Evolutionary conservation across 2,888 invertebrate genomes (phyloP).

Genomic region (Ormyrus labotus): DNA sequence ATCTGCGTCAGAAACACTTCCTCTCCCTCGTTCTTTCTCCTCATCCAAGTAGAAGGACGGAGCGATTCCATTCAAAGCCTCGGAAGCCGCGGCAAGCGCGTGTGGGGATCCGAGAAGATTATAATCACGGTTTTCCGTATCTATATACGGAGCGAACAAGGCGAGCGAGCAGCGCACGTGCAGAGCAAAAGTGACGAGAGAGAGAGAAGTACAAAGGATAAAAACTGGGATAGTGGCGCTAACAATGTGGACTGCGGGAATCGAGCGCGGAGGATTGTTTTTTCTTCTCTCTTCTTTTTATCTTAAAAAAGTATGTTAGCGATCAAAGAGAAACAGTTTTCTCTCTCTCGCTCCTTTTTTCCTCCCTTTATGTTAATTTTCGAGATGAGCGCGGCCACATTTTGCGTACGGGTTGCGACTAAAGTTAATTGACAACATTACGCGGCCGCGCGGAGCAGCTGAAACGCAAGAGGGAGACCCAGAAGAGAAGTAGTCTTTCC

Average conservation of each 20-base stretch:
- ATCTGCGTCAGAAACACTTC: not conserved
- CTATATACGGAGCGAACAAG: not conserved
- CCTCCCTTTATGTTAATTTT: slow-evolving; percentile 13
- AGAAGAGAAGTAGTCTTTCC: no score
- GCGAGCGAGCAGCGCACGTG: not conserved
- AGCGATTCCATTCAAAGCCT: slow-evolving; percentile 18
- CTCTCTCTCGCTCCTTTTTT: not conserved
- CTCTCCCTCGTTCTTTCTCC: not conserved
- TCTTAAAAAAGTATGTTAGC: slow-evolving; percentile 2
- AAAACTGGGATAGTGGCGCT: slow-evolving; percentile 4
- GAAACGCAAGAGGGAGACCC: no score
- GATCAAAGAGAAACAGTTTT: not conserved
- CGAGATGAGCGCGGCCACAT: not conserved
- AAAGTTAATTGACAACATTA: slow-evolving; percentile 21
- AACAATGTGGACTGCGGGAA: slow-evolving; percentile 17
- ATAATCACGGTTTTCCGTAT: slow-evolving; percentile 32
- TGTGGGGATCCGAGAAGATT: not conserved
- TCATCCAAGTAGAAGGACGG: not conserved
- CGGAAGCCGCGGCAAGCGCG: not conserved
- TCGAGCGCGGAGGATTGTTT: slow-evolving; percentile 41
- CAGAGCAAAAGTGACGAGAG: not conserved
- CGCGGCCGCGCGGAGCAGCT: not conserved
- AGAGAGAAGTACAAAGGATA: not conserved
- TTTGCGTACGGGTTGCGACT: not conserved
- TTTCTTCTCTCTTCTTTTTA: not conserved